Base-by-base conservation (phyloP, 64 coral and sea anemone species). In the Stichodactyla helianthus region DNA sequence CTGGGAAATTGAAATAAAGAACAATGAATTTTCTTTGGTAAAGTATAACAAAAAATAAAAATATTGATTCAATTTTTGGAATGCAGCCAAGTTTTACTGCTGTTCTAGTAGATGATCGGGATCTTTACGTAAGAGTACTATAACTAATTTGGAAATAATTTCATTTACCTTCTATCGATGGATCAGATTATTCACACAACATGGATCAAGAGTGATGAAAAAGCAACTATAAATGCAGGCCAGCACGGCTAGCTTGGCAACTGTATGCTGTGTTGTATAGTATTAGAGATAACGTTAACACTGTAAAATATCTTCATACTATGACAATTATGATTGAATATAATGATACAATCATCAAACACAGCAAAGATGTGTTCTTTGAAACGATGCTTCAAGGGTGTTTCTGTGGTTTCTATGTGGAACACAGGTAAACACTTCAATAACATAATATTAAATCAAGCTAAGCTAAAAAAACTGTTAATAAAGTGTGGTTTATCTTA, bases 261-360 rank as follows among this genome's bases (percentile, higher is more conserved):
- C 94, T 96, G 94, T 96, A 85, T 93, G 94, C 94, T 96, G 94
- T 93, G 94, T 96, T 96, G 93, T 95, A 96, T 90, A 92, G 86
- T 90, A 96, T 81, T 86, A 87, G 88, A 77, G 91, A 93, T 79
- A 85, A 64, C 52, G 55, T 86, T 92, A 81, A 93, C 77, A 87
- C 83, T 53, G 87, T 90, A 52, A 82, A 74, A 74, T 74, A 74
- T 74, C 68, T 74, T 31, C 68, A 74, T 23, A 65, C 68, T 74
- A 74, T 23, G 20, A 74, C 25, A 74, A 31, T 4, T 23, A 74
- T 74, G 4, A 74, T 26, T 26, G 20, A 27, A 74, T 19, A 22
- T 0, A 74, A 0, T 0, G 7, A 74, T 12, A 26, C 10, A 70
- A 22, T 70, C 65, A 70, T 70, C 8, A 74, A 74, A 74, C 62